phyloP scores from a whole-genome alignment of 2,888 invertebrate species.

The Branchipolynoe longqiensis region DNA sequence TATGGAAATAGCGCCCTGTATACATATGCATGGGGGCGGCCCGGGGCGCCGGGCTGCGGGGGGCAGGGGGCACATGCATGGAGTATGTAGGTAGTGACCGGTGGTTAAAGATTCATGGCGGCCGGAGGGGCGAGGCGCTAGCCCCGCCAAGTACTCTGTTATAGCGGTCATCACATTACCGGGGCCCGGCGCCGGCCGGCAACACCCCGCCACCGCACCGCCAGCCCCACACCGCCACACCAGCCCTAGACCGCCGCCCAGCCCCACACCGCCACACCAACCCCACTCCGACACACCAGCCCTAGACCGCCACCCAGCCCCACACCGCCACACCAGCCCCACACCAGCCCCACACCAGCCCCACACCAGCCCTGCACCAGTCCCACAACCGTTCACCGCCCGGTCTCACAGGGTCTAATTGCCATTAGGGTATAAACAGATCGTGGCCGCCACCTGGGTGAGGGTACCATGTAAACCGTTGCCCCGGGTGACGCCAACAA shows the following conservation, averaged over 20 bases:
- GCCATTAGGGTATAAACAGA: conserved; percentile 52
- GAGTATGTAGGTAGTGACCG: neutral
- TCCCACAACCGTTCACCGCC: neutral
- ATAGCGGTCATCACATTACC: conserved; percentile 48
- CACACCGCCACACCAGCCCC: neutral
- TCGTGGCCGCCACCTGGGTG: conserved; percentile 17
- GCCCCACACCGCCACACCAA: neutral
- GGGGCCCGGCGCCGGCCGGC: neutral
- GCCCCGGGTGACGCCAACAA: conserved; percentile 5
- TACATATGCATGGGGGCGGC: neutral
- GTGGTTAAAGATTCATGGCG: conserved; percentile 51
- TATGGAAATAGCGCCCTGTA: too few species aligned
- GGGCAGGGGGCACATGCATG: neutral
- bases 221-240: neutral
- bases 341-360: neutral
- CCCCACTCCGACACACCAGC: neutral
- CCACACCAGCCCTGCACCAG: neutral
- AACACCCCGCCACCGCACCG: neutral
- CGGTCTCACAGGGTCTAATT: conserved; percentile 46
- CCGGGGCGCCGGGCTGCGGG: neutral
- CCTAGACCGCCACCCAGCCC: conserved; percentile 11
- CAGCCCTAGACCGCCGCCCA: neutral
- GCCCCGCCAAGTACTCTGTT: conserved; percentile 34
- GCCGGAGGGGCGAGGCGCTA: conserved; percentile 12
- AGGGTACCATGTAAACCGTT: conserved; percentile 12